phyloP scores from a whole-genome alignment of 2,888 invertebrate genomes.

The Lycia hirtaria region DNA sequence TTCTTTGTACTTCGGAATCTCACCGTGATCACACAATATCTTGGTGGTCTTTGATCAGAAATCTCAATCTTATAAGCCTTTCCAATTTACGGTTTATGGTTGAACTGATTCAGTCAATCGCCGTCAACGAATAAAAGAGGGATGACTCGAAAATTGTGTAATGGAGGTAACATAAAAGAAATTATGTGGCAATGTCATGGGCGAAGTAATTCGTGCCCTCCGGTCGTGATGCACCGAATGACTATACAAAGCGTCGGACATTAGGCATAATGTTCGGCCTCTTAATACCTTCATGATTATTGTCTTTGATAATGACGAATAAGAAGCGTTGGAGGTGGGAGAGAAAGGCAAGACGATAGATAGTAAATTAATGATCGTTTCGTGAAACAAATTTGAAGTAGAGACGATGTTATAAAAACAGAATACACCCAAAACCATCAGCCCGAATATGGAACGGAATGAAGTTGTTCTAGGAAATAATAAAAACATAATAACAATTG shows the following conservation, averaged over 20 bases:
- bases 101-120: constrained; percentile 37
- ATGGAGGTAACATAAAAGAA: constrained; percentile 53
- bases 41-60: constrained; percentile 18
- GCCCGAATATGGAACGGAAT: background rate
- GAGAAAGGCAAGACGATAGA: constrained; percentile 49
- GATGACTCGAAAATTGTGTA: constrained; percentile 40
- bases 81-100: constrained; percentile 21
- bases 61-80: constrained; percentile 19
- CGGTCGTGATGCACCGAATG: constrained; percentile 74
- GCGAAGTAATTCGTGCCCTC: constrained; percentile 66
- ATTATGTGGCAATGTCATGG: constrained; percentile 78
- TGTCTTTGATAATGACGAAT: constrained; percentile 69
- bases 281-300: constrained; percentile 63
- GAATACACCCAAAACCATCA: background rate
- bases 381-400: constrained; percentile 39
- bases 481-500: background rate
- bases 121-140: constrained; percentile 24
- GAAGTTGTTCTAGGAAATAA: background rate
- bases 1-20: background rate
- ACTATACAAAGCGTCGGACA: constrained; percentile 69
- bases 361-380: constrained; percentile 38
- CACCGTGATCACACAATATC: constrained; percentile 12
- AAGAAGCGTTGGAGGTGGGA: constrained; percentile 53
- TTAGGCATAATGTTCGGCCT: constrained; percentile 68
- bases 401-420: constrained; percentile 20